Base-by-base conservation (phyloP, 2,888 invertebrate genomes). In the Limenitis camilla region DNA sequence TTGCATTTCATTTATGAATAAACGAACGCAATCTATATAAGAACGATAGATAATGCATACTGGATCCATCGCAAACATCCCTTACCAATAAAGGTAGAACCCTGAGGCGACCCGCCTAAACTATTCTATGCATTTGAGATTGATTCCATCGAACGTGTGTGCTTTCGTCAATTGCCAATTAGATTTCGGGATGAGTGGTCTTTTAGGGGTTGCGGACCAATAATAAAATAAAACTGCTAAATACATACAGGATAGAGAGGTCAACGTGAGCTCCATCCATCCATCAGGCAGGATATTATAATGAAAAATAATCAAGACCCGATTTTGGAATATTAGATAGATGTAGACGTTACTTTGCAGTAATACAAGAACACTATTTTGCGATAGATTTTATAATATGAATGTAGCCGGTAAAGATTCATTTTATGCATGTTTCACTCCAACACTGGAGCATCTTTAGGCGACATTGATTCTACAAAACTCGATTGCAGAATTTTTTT, bases 91-190 rank as follows among this genome's bases (percentile, higher is more conserved):
- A 53, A 54, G 50, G 52, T 43, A 40, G 44, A 44, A 43, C 58
- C 61, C 61, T 59, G 53, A 56, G 61, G 62, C 62, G 55, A 52
- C 49, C 42, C 49, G 64, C 62, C 66, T 73, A 69, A 74, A 73
- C 72, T 74, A 73, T 75, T 81, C 80, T 74, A 80, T 81, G 81
- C 81, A 81, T 81, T 78, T 68, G 71, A 73, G 76, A 81, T 81
- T 77, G 76, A 78, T 76, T 74, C 72, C 68, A 74, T 52, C 56
- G 52, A 47, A 48, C 42, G 49, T 56, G 53, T 54, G 52, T 54
- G 51, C 51, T 47, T 56, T 58, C 40, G 56, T 40, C 54, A 49
- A 60, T 58, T 60, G 60, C 52, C 60, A 58, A 60, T 58, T 60
- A 58, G 27, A 35, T 32, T 45, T 49, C n/a, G 36, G 40, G 47